phyloP scores from a whole-genome alignment of 2,113 vertebrate genomes.

The Cryptoleucopteryx plumbea region DNA sequence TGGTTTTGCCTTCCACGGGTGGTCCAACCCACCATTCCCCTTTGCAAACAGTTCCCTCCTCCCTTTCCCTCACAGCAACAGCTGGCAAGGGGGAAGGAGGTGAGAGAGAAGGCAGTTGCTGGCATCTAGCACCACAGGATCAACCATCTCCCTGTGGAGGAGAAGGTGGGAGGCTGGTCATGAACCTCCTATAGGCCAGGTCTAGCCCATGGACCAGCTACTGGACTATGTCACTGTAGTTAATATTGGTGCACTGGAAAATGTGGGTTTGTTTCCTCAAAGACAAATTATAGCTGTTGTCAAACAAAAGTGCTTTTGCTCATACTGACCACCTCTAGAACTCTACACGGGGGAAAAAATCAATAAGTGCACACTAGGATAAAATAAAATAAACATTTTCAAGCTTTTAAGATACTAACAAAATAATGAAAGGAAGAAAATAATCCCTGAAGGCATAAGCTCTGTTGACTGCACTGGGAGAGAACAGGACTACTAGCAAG shows the following conservation, averaged over 20 bases:
- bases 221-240: rapidly evolving
- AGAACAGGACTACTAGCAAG: neutral
- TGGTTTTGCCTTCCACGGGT: neutral
- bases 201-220: neutral
- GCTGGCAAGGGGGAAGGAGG: neutral
- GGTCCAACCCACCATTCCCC: neutral
- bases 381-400: slow-evolving; percentile 17
- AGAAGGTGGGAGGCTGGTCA: neutral
- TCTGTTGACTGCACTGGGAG: neutral
- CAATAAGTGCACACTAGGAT: neutral
- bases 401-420: slow-evolving; percentile 1
- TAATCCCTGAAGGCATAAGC: neutral
- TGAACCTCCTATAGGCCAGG: neutral
- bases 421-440: slow-evolving; percentile 20
- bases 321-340: neutral
- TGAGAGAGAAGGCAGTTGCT: neutral
- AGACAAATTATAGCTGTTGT: neutral
- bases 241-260: neutral
- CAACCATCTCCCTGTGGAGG: neutral
- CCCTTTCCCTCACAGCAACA: neutral
- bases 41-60: neutral
- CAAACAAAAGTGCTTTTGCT: neutral
- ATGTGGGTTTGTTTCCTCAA: neutral
- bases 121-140: neutral
- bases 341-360: neutral